Conservation (phyloP, 2,113 vertebrate genomes). For the Leptosomus discolor region DNA sequence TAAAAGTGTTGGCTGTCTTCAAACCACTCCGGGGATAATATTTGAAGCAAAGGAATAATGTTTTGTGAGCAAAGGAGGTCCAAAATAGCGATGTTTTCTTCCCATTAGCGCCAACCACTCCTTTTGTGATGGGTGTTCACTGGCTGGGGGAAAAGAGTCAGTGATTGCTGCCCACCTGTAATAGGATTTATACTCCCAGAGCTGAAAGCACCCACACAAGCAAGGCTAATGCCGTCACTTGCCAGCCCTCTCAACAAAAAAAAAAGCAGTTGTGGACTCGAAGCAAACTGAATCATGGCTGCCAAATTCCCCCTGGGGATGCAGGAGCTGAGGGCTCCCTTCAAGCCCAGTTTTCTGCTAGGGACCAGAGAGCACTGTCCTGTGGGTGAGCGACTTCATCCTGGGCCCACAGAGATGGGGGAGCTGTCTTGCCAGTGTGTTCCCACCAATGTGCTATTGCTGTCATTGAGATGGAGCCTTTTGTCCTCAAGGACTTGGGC, state of each 20-base stretch:
- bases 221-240: neutral
- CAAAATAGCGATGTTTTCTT: neutral
- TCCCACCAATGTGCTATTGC: neutral
- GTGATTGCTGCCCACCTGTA: neutral
- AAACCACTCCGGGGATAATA: neutral
- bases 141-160: neutral
- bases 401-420: neutral
- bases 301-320: neutral
- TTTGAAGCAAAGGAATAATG: neutral
- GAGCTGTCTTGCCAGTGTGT: neutral
- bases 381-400: neutral
- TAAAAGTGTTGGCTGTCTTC: neutral
- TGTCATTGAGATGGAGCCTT: neutral
- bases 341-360: neutral
- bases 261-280: neutral
- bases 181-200: slow-evolving; percentile 5
- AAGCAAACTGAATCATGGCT: neutral
- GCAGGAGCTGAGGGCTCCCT: neutral
- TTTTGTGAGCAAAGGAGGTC: neutral
- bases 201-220: neutral
- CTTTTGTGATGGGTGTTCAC: neutral
- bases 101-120: neutral
- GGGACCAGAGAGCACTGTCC: neutral
- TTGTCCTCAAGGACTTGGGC: neutral
- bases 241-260: neutral